A percentile compares a stretch with the other conserved stretches of the same genome.
These are phyloP conservation scores for Gymnorhina tibicen DNA, from an alignment of 2,113 vertebrate genomes.

Conservation along the genomic window DNA sequence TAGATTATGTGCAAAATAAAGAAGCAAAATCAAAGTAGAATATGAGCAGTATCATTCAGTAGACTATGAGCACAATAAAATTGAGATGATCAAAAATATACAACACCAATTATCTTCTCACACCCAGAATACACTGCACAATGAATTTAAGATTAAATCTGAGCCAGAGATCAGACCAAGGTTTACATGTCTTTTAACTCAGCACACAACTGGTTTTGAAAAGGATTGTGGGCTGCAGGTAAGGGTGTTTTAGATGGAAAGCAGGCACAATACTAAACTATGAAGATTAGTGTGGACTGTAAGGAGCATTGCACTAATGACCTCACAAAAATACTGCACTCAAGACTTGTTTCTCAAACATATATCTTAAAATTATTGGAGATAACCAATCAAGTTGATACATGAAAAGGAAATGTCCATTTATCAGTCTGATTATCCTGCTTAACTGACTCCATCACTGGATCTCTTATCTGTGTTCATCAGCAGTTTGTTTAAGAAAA, in stretches of 20 bases:
- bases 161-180: background rate
- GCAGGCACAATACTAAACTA: background rate
- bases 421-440: background rate
- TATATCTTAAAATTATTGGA: background rate
- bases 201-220: background rate
- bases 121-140: background rate
- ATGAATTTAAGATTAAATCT: background rate
- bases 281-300: background rate
- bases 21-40: background rate
- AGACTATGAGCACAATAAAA: background rate
- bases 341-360: background rate
- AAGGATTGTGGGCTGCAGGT: background rate
- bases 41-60: background rate
- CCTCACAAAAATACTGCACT: background rate
- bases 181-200: background rate
- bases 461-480: background rate
- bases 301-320: background rate
- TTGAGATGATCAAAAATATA: background rate
- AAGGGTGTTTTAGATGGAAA: background rate
- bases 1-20: background rate
- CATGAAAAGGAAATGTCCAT: background rate
- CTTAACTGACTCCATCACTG: background rate
- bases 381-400: background rate
- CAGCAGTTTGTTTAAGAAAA: background rate
- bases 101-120: background rate